Evolutionary conservation across 1,140 invertebrate species (phyloP), one percentile per base, ranked within the genome.

Genomic region (Odontomachus brunneus): DNA sequence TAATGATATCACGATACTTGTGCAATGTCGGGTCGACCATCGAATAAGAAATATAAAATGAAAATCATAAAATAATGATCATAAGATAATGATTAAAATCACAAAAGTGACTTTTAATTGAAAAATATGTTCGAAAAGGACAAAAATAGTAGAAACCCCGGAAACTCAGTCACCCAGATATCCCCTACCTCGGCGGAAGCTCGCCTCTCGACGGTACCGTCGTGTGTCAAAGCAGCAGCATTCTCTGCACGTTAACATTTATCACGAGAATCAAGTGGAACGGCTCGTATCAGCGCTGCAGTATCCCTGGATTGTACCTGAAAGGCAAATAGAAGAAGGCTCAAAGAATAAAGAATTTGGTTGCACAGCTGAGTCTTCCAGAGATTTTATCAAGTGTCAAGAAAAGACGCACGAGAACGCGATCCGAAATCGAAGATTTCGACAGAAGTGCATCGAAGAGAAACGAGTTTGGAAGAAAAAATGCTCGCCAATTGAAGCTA

Each of bases 211-310:
- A 55, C 89, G 75, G 66, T 83, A 90, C 69, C 86, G 83, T 59
- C 85, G 83, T 69, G 73, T 49, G 55, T 74, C 48, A 57, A 90
- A 67, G 80, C 86, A 75, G 29, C 83, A 65, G 59, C 86, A 89
- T 44, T 83, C 90, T 65, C 65, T 90, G 49, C 91, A 91, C 63
- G 86, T 90, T 33, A 91, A 91, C 74, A 88, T 91, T 86, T 90
- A 91, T 88, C 91, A 89, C 62, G 86, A 87, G 4, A 84, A 76
- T 53, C 83, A 55, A 51, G 67, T 83, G 26, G 57, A 69, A 4
- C 38, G 83, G 65, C 33, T 63, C 11, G 65, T 51, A 1, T 66
- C 87, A 3, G 60, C 69, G 48, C 29, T 33, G 0, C 22, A 49
- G 17, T 48, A 63, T 80, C 81, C 33, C 19, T 67, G 87, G 53